phyloP scores from a whole-genome alignment of 2,888 invertebrate species.

The Trachelus tabidus region DNA sequence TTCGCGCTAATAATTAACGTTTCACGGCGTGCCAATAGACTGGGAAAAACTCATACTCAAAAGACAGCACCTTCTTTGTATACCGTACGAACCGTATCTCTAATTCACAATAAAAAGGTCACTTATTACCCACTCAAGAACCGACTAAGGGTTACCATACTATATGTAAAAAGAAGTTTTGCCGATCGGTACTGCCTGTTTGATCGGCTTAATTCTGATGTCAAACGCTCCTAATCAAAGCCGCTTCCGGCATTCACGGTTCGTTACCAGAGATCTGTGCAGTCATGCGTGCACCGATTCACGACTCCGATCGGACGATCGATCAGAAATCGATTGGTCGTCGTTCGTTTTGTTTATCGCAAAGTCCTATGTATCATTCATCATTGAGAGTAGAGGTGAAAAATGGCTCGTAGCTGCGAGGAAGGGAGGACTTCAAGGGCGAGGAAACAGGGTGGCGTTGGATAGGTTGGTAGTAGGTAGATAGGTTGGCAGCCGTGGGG shows the following conservation, averaged over 20 bases:
- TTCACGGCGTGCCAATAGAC: constrained; percentile 31
- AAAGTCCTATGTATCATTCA: constrained; percentile 33
- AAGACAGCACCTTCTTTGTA: neutral
- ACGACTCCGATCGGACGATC: neutral
- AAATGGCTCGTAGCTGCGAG: constrained; percentile 41
- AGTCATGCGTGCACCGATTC: neutral
- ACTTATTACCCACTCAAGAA: neutral
- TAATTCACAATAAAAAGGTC: no score
- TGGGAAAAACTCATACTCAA: neutral
- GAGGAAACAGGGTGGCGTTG: constrained; percentile 16
- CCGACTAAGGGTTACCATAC: neutral
- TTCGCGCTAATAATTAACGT: constrained; percentile 33
- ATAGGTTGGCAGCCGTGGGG: constrained; percentile 39
- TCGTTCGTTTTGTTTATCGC: neutral
- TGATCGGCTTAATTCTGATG: neutral
- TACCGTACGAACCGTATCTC: neutral
- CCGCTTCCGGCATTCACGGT: neutral
- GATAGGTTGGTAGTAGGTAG: constrained; percentile 24
- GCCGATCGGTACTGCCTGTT: neutral
- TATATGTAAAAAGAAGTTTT: neutral
- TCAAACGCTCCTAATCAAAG: neutral
- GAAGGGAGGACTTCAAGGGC: constrained; percentile 17
- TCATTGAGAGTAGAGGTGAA: constrained; percentile 31
- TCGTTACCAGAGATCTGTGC: neutral
- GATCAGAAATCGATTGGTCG: neutral